A percentile compares a stretch with the other conserved stretches of the same genome.
These are phyloP conservation scores for Pristionchus fissidentatus DNA, from an alignment of 2,888 invertebrate species.

Conservation along the genomic window DNA sequence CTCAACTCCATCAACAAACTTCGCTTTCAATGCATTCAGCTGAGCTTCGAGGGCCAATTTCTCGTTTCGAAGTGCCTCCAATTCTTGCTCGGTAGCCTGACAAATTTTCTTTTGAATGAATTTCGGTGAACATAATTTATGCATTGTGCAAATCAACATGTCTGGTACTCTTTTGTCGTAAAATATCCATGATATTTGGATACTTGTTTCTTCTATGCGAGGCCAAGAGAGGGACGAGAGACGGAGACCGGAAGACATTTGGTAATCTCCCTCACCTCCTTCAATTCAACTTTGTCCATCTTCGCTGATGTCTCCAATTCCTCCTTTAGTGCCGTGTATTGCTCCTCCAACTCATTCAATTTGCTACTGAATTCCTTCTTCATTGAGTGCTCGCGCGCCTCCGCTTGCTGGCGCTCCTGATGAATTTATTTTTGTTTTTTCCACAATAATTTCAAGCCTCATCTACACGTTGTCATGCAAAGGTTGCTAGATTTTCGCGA, in stretches of 20 bases:
- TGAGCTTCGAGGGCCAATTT: constrained; percentile 65
- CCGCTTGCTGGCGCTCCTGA: constrained; percentile 59
- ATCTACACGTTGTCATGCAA: neutral
- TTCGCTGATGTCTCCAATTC: constrained; percentile 66
- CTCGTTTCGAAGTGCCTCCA: constrained; percentile 64
- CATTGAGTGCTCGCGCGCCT: constrained; percentile 72
- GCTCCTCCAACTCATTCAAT: constrained; percentile 74
- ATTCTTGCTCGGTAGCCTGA: constrained; percentile 68
- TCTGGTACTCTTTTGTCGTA: too few species aligned
- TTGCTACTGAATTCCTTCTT: constrained; percentile 73
- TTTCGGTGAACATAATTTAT: neutral
- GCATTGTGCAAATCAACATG: too few species aligned
- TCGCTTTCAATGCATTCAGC: constrained; percentile 60
- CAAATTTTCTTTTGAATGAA: neutral
- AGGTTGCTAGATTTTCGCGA: too few species aligned
- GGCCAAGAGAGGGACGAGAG: too few species aligned
- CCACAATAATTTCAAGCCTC: neutral
- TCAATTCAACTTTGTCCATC: constrained; percentile 62
- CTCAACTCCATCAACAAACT: constrained; percentile 53
- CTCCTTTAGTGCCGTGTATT: constrained; percentile 72
- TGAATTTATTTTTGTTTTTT: neutral
- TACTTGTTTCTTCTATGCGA: too few species aligned
- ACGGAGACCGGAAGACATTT: too few species aligned
- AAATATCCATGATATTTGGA: too few species aligned
- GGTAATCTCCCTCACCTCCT: constrained; percentile 53